phyloP scores from a whole-genome alignment of 2,888 invertebrate genomes.

The Boloria selene region DNA sequence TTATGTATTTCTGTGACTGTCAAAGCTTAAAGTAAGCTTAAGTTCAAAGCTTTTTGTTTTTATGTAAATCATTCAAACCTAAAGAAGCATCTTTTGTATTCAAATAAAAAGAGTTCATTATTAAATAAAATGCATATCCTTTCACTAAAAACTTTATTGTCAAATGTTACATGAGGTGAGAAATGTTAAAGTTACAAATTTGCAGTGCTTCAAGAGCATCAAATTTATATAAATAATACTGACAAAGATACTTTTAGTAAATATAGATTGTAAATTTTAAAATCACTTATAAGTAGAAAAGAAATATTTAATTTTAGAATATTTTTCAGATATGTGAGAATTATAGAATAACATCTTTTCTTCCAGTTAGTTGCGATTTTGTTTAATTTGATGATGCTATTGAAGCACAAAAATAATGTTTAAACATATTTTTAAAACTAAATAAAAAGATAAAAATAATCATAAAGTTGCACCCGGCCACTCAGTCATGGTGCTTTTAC shows the following conservation, averaged over 20 bases:
- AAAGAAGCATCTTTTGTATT: not conserved
- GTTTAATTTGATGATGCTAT: constrained; percentile 48
- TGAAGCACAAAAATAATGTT: constrained; percentile 63
- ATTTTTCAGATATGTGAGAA: constrained; percentile 17
- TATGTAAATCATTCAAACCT: too few relatives aligned
- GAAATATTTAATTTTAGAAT: constrained; percentile 17
- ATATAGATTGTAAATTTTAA: constrained; percentile 7
- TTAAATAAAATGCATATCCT: constrained; percentile 36
- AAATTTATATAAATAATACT: constrained; percentile 66
- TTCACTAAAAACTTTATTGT: constrained; percentile 71
- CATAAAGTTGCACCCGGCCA: constrained; percentile 52
- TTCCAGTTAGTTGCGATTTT: constrained; percentile 7
- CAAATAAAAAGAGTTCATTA: constrained; percentile 20
- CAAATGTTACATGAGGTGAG: constrained; percentile 64
- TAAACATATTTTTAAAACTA: constrained; percentile 70
- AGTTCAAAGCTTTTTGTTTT: too few relatives aligned
- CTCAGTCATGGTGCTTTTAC: constrained; percentile 63
- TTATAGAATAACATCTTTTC: constrained; percentile 20
- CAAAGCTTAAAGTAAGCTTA: too few relatives aligned
- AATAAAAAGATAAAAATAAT: constrained; percentile 68
- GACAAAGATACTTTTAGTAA: constrained; percentile 37
- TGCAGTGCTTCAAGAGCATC: constrained; percentile 66
- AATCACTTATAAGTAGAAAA: too few relatives aligned
- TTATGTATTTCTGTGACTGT: too few relatives aligned
- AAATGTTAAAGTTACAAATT: constrained; percentile 58